Base-by-base conservation (phyloP, 2,888 invertebrate species). In the Stegana nigrithorax region DNA sequence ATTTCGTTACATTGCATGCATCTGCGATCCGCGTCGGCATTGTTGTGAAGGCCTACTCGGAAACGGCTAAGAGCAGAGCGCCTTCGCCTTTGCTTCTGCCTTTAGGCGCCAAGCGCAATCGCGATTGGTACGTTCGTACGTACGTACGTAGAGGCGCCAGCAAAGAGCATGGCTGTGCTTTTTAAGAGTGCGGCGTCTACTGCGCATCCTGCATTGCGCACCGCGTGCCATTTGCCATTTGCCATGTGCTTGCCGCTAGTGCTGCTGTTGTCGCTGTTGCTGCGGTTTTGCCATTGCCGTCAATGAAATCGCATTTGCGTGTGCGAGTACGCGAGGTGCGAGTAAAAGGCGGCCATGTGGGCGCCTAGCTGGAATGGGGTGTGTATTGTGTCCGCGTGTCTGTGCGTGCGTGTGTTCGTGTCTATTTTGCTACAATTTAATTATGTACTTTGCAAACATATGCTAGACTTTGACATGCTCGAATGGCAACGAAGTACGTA, bases 171-270 rank as follows among this genome's bases (percentile, higher is more conserved):
- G n/a, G 2, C 10, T 32, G 5, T 32, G 32, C n/a, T 12, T 32
- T 32, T 53, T 53, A 53, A 53, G 51, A 53, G 51, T 2, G 6
- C 2, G 39, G 12, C 39, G 39, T 39, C 59, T 66, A 64, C 60
- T 65, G 78, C 78, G 78, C 81, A 78, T 80, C 80, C 72, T 75
- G 69, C 70, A 70, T 65, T 68, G 81, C 78, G 78, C 78, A 78
- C 73, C 78, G 76, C 71, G 78, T 78, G 78, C 45, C 59, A 26
- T 67, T 42, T 42, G n/a, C 42, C n/a, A 42, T 14, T 17, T 32
- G 6, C 12, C 12, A 8, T 32, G 6, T 32, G 7, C 12, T 32
- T 32, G 6, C 32, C 6, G 12, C 6, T 32, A 32, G 6, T 32
- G 12, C 12, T 32, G 12, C 12, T 32, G 6, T 32, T 32, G 12